These are phyloP conservation scores for Entomobrya proxima DNA, from an alignment of 2,888 invertebrate species.

Conservation along the genomic window DNA sequence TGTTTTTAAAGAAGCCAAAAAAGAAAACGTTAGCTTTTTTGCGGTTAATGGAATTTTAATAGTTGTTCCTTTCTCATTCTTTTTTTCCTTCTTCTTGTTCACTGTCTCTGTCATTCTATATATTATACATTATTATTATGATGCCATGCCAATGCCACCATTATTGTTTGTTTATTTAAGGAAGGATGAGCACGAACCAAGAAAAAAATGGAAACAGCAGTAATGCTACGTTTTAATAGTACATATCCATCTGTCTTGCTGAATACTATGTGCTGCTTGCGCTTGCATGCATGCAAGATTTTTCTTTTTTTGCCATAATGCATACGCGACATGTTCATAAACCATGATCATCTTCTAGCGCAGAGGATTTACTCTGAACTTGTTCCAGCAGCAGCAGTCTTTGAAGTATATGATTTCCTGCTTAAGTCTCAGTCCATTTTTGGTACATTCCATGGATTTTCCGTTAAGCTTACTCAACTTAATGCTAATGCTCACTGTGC, in stretches of 20 bases:
- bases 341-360: not conserved
- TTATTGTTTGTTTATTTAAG: constrained; percentile 61
- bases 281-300: too few species aligned
- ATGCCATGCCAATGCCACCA: constrained; percentile 24
- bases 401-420: too few species aligned
- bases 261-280: too few species aligned
- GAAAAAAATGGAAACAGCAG: not conserved
- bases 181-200: not conserved
- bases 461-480: constrained; percentile 49
- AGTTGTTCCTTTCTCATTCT: constrained; percentile 45
- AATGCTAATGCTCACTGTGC: constrained; percentile 19
- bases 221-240: too few species aligned
- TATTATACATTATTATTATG: not conserved
- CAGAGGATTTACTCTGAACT: not conserved
- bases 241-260: too few species aligned
- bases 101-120: constrained; percentile 30
- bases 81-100: constrained; percentile 12
- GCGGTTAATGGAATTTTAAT: constrained; percentile 66
- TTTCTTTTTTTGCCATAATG: too few species aligned
- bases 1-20: not conserved
- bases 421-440: too few species aligned
- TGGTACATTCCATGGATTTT: constrained; percentile 46
- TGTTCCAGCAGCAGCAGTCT: too few species aligned
- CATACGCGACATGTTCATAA: not conserved
- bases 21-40: constrained; percentile 34